Conservation (phyloP, 2,888 invertebrate genomes). For the Mayetiola destructor region DNA sequence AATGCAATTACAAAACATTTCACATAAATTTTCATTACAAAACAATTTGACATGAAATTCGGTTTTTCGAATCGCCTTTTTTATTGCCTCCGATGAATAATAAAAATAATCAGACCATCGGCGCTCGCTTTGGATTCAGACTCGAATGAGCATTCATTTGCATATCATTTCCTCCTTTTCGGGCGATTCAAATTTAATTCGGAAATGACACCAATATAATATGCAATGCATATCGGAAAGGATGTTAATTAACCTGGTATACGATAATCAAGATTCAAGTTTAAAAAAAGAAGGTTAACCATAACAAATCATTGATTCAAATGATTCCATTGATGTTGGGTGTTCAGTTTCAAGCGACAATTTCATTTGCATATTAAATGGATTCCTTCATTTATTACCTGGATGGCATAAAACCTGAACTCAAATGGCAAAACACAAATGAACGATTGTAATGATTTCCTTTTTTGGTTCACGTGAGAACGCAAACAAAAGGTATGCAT, state of each 20-base stretch:
- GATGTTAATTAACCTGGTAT: no score
- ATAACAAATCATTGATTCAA: constrained; percentile 4
- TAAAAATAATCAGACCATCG: no score
- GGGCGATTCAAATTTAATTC: no score
- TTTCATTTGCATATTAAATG: constrained; percentile 5
- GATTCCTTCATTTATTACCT: constrained; percentile 8
- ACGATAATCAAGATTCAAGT: background rate
- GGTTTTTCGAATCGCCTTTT: background rate
- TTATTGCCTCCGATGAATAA: constrained; percentile 10
- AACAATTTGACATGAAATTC: background rate
- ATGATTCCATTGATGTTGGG: constrained; percentile 4
- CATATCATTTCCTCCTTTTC: background rate
- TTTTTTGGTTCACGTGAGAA: no score
- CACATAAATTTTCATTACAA: background rate
- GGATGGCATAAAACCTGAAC: background rate
- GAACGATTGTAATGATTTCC: no score
- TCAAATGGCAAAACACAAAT: no score
- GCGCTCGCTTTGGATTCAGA: no score
- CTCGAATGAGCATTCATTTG: background rate
- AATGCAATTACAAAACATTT: no score
- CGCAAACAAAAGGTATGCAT: background rate
- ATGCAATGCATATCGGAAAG: no score
- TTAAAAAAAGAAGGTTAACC: constrained; percentile 4
- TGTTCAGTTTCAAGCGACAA: no score
- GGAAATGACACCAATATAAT: no score